Evolutionary conservation across 2,888 invertebrate species (phyloP).

Genomic region (Lasius fuliginosus): DNA sequence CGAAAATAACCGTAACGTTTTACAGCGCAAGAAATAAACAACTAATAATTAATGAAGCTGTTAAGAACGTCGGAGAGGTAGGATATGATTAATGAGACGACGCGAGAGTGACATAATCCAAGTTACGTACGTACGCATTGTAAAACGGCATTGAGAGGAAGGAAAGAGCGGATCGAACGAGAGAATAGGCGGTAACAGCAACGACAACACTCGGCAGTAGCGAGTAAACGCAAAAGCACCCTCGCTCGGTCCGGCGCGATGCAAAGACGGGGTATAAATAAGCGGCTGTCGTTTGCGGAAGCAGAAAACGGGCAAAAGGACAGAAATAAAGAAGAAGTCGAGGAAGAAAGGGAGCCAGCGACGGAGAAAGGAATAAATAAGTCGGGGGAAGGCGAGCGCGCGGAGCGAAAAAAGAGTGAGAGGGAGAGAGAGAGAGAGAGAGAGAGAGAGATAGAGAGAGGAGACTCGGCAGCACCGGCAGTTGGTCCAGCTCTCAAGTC

Average conservation of each 20-base stretch:
- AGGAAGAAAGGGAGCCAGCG: slow-evolving; percentile 80
- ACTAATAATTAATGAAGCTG: slow-evolving; percentile 20
- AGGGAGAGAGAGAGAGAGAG: slow-evolving; percentile 65
- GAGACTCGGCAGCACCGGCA: slow-evolving; percentile 57
- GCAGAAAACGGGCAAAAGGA: slow-evolving; percentile 86
- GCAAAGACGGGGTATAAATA: slow-evolving; percentile 86
- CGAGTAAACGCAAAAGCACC: slow-evolving; percentile 82
- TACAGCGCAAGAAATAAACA: slow-evolving; percentile 4
- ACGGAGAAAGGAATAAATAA: slow-evolving; percentile 85
- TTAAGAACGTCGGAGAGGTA: not conserved
- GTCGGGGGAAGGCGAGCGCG: slow-evolving; percentile 78
- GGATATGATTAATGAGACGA: slow-evolving; percentile 28
- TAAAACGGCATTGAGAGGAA: slow-evolving; percentile 20
- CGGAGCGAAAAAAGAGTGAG: slow-evolving; percentile 40
- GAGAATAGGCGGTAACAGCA: slow-evolving; percentile 55
- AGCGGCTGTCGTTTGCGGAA: slow-evolving; percentile 86
- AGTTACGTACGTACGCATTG: slow-evolving; percentile 16
- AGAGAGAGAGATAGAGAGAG: slow-evolving; percentile 58
- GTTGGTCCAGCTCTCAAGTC: slow-evolving; percentile 53
- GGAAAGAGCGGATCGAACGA: slow-evolving; percentile 38
- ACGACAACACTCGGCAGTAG: slow-evolving; percentile 64
- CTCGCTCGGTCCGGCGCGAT: slow-evolving; percentile 84
- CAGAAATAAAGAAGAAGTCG: slow-evolving; percentile 81
- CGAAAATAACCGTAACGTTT: slow-evolving; percentile 7
- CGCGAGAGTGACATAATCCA: slow-evolving; percentile 4